These are phyloP conservation scores for Sebastes itinus DNA, from an alignment of 2,797 vertebrate genomes.

Conservation along the genomic window DNA sequence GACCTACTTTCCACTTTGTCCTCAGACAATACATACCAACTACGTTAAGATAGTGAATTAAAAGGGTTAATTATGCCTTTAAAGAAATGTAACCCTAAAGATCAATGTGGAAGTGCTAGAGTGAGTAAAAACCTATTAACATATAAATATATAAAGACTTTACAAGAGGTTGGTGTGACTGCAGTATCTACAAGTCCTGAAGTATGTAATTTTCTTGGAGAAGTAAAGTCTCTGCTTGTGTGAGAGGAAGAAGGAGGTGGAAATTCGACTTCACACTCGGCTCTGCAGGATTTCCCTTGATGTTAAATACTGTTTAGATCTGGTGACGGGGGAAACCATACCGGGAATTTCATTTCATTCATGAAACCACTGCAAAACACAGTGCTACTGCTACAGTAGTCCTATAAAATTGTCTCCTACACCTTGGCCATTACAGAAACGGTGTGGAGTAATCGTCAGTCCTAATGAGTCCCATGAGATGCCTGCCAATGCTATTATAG, in stretches of 20 bases:
- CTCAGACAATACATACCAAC: background rate
- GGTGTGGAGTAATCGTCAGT: slow-evolving; percentile 43
- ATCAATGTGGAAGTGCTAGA: background rate
- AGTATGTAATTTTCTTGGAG: background rate
- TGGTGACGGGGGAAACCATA: slow-evolving; percentile 16
- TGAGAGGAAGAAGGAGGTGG: background rate
- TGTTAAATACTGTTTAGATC: slow-evolving; percentile 45
- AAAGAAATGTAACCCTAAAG: background rate
- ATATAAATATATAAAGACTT: background rate
- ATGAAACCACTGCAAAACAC: slow-evolving; percentile 31
- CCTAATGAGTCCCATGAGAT: slow-evolving; percentile 69
- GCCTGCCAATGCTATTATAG: slow-evolving; percentile 62
- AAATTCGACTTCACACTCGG: background rate
- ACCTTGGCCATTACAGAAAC: slow-evolving; percentile 55
- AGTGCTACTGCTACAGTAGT: slow-evolving; percentile 33
- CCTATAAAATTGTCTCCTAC: slow-evolving; percentile 54
- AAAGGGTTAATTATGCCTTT: background rate
- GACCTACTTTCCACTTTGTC: background rate
- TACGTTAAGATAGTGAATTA: background rate
- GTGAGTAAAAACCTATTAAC: background rate
- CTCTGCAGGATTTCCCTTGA: slow-evolving; percentile 24
- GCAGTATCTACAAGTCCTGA: background rate
- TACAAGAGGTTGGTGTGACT: background rate
- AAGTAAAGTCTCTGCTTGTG: background rate
- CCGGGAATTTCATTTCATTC: slow-evolving; percentile 49